Evolutionary conservation across 1,140 invertebrate genomes (phyloP).

Genomic region (Bombus huntii): DNA sequence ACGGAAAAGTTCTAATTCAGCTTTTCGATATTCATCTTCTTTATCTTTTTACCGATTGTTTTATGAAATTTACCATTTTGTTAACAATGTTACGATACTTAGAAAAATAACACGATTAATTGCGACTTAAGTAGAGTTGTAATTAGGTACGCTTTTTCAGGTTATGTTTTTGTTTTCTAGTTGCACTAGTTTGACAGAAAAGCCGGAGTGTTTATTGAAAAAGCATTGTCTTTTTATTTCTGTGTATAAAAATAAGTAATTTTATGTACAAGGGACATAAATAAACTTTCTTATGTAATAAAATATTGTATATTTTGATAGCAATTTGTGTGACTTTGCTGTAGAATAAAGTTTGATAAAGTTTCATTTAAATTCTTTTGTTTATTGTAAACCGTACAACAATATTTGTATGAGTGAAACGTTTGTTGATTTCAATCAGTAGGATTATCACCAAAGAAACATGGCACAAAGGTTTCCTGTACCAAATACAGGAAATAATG

Average conservation of each 20-base stretch:
- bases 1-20: background rate
- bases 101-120: background rate
- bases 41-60: background rate
- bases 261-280: background rate
- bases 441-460: constrained; percentile 50
- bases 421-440: background rate
- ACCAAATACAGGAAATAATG: constrained; percentile 83
- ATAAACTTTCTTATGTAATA: background rate
- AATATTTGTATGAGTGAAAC: background rate
- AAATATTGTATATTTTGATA: background rate
- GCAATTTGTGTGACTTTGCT: background rate
- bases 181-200: background rate
- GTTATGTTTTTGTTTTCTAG: constrained; percentile 48
- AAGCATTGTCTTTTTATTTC: background rate
- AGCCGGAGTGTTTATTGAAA: background rate
- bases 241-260: background rate
- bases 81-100: background rate
- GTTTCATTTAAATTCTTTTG: background rate
- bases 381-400: background rate
- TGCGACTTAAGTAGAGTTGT: background rate
- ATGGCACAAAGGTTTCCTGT: constrained; percentile 87
- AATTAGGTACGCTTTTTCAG: background rate
- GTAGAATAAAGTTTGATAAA: background rate
- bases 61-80: background rate
- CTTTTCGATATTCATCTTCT: background rate